These are phyloP conservation scores for Esox lucius DNA, from an alignment of 2,797 vertebrate species.

Conservation along the genomic window DNA sequence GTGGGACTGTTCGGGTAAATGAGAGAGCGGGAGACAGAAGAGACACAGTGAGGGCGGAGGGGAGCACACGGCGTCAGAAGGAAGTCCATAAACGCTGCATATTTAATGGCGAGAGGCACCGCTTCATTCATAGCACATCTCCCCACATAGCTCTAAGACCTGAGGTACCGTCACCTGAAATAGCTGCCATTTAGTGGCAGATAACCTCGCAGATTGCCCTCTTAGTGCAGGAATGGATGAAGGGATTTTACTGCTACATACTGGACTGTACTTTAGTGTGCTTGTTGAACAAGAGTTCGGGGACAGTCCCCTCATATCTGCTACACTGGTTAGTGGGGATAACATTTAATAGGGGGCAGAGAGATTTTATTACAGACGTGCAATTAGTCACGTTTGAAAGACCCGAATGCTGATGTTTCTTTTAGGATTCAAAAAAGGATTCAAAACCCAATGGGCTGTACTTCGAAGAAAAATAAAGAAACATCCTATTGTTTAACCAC, in stretches of 20 bases:
- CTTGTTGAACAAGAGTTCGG: neutral
- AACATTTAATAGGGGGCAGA: neutral
- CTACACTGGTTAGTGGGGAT: too few species aligned
- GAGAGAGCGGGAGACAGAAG: neutral
- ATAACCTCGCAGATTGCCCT: neutral
- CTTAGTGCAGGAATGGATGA: neutral
- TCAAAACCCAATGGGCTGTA: neutral
- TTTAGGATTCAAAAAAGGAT: neutral
- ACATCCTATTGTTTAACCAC: neutral
- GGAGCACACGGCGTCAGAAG: neutral
- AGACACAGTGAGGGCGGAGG: neutral
- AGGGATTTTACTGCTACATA: neutral
- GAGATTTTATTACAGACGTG: neutral
- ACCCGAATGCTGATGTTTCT: neutral
- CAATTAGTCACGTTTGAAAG: neutral
- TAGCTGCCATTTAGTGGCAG: constrained; percentile 24
- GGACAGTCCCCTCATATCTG: neutral
- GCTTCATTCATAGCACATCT: constrained; percentile 2
- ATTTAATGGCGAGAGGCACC: constrained; percentile 8
- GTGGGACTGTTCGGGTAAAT: neutral
- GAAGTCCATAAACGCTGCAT: constrained; percentile 18
- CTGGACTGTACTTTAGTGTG: neutral
- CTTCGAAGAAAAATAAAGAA: neutral
- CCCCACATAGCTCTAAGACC: neutral
- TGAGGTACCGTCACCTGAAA: neutral